Evolutionary conservation across 2,888 invertebrate species (phyloP).

Genomic region (Scaptodrosophila latifasciaeformis): DNA sequence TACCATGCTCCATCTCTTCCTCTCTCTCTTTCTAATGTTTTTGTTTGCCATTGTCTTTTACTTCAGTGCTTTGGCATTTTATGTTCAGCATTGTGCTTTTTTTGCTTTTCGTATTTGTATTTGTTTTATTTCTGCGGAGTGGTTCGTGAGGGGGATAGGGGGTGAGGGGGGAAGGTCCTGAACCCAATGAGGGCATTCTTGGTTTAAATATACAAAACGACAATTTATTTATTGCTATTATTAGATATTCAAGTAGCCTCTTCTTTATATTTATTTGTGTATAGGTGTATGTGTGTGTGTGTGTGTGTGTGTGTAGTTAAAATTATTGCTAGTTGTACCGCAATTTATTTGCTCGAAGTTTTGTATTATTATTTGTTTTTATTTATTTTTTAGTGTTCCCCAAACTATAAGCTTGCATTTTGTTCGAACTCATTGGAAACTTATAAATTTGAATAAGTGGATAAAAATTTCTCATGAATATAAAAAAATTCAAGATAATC

Average conservation of each 20-base stretch:
- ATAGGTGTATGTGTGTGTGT: background rate
- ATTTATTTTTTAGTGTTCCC: too few relatives aligned
- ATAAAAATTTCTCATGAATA: too few relatives aligned
- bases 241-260: constrained; percentile 38
- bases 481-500: too few relatives aligned
- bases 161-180: background rate
- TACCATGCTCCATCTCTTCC: constrained; percentile 19
- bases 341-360: too few relatives aligned
- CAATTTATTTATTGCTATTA: constrained; percentile 60
- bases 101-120: background rate
- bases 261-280: too few relatives aligned
- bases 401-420: too few relatives aligned
- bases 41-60: constrained; percentile 7
- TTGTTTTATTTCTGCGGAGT: too few relatives aligned
- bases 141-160: constrained; percentile 1
- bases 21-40: background rate
- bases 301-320: background rate
- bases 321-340: too few relatives aligned
- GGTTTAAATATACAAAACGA: constrained; percentile 16
- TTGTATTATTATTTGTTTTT: too few relatives aligned
- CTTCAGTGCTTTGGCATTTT: constrained; percentile 16
- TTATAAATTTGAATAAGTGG: too few relatives aligned
- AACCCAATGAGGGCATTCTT: constrained; percentile 1
- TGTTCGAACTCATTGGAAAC: too few relatives aligned
- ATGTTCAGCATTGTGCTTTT: constrained; percentile 20